Evolutionary conservation across 1,140 invertebrate genomes (phyloP), one percentile per base, ranked within the genome.

Genomic region (Eriosoma lanigerum): DNA sequence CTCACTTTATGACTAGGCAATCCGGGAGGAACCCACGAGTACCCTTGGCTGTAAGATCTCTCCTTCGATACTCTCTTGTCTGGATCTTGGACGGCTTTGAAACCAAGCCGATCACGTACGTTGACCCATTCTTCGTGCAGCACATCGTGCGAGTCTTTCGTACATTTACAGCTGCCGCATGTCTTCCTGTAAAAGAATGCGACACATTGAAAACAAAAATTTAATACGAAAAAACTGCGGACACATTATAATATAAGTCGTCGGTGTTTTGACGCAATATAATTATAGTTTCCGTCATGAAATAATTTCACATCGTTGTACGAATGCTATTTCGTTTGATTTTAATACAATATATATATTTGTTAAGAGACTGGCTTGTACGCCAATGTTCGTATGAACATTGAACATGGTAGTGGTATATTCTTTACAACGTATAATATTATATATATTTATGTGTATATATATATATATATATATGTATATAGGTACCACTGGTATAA

Each of bases 101-200:
- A 90, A 21, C 94, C 94, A 26, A 96, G 89, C 1, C 94, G 86
- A 82, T 95, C 93, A 26, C 91, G 88, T 3, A 94, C 92, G 82
- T 92, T 93, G 24, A 92, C 90, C 88, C 93, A 92, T 86, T 95
- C 94, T 85, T 95, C 93, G 85, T 96, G 94, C 86, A 93, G 95
- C 81, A 96, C 91, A 83, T 94, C 93, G 86, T 96, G 94, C 29
- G 89, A 86, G 83, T 96, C 93, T 38, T 94, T 89, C 3, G 93
- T 92, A 87, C 94, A 97, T 84, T 95, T 94, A 86, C 95, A 97
- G 81, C 92, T 92, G 83, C 91, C 91, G 86, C 95, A 97, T 81
- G 93, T 93, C 85, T 94, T 94, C 86, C 93, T 95, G 87, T 3
- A 85, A 87, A 26, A 3, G 8, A 38, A 38, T 38, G 78, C 15